These are phyloP conservation scores for Cloeon dipterum DNA, from an alignment of 2,888 invertebrate species.

Conservation along the genomic window DNA sequence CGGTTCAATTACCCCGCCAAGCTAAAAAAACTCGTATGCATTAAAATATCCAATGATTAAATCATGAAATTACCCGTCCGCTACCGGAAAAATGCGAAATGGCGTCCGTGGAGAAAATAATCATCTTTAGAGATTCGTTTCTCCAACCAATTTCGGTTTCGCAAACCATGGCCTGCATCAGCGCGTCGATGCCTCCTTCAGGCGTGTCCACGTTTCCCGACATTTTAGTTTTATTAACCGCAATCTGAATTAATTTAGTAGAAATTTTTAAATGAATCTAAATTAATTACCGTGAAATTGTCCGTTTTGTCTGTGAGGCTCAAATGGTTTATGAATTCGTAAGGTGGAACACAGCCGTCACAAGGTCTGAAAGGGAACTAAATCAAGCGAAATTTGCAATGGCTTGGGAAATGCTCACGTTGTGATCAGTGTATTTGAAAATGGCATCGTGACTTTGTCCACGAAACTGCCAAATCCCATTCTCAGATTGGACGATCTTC, in stretches of 20 bases:
- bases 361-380: too few species aligned
- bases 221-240: slow-evolving; percentile 18
- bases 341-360: background rate
- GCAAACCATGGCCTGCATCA: slow-evolving; percentile 64
- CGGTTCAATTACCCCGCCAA: slow-evolving; percentile 39
- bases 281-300: too few species aligned
- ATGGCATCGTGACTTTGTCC: slow-evolving; percentile 42
- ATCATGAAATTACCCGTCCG: too few species aligned
- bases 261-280: too few species aligned
- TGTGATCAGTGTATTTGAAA: too few species aligned
- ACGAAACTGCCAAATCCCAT: slow-evolving; percentile 44
- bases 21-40: too few species aligned
- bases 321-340: too few species aligned
- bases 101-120: slow-evolving; percentile 57
- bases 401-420: too few species aligned
- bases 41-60: too few species aligned
- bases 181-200: slow-evolving; percentile 71
- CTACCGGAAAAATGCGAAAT: slow-evolving; percentile 60
- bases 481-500: slow-evolving; percentile 34
- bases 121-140: slow-evolving; percentile 41
- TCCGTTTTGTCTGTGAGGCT: too few species aligned
- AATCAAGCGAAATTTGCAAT: too few species aligned
- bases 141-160: slow-evolving; percentile 54
- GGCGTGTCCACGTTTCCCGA: slow-evolving; percentile 39
- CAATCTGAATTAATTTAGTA: too few species aligned